phyloP scores from a whole-genome alignment of 92 coral and sea anemone genomes.

The Phenganax marumi region DNA sequence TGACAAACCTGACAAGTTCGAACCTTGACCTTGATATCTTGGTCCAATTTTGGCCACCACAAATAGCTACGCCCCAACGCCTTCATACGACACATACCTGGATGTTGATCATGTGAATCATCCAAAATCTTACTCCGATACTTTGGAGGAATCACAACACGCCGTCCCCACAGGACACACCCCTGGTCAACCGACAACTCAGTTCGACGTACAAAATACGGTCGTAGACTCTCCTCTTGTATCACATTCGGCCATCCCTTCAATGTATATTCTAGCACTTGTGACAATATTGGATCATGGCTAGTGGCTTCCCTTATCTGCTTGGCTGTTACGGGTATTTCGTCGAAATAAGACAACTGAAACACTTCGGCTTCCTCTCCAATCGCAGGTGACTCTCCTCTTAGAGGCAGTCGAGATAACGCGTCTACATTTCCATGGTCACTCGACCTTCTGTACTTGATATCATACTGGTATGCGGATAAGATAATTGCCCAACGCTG shows the following conservation, averaged over 20 bases:
- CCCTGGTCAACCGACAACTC: too few species aligned
- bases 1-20: too few species aligned
- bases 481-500: constrained; percentile 45
- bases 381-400: background rate
- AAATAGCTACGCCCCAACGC: constrained; percentile 52
- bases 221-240: constrained; percentile 54
- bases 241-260: too few species aligned
- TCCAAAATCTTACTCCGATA: too few species aligned
- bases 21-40: constrained; percentile 45
- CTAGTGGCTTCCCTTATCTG: too few species aligned
- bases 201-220: constrained; percentile 50
- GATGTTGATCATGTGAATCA: constrained; percentile 60
- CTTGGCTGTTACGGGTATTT: constrained; percentile 50
- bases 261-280: too few species aligned
- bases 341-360: constrained; percentile 48
- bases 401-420: constrained; percentile 35
- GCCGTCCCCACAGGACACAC: constrained; percentile 68
- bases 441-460: too few species aligned
- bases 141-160: constrained; percentile 51
- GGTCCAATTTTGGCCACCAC: too few species aligned
- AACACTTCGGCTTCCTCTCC: constrained; percentile 50
- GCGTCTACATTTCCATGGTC: constrained; percentile 57
- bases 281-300: too few species aligned
- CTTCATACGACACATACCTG: constrained; percentile 57
- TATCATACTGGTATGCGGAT: constrained; percentile 54